Evolutionary conservation across 2,888 invertebrate species (phyloP).

Genomic region (Timema podura): DNA sequence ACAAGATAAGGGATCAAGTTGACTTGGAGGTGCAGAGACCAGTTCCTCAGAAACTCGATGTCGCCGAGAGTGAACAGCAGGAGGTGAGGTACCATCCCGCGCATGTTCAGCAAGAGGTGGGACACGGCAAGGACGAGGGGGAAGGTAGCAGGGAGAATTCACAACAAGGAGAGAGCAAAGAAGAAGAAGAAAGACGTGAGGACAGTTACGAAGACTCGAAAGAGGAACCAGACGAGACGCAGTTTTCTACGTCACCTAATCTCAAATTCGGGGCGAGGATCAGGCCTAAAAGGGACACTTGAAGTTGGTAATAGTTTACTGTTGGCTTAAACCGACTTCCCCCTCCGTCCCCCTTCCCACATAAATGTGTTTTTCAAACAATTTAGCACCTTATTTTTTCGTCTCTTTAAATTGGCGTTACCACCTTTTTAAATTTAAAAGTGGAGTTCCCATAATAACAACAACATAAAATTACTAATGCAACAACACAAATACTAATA

Average conservation of each 20-base stretch:
- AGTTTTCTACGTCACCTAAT: constrained; percentile 35
- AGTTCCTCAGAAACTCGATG: constrained; percentile 35
- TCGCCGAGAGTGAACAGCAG: too few species aligned
- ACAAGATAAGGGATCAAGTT: neutral
- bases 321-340: too few species aligned
- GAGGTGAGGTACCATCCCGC: constrained; percentile 37
- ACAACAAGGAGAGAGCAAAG: constrained; percentile 31
- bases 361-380: too few species aligned
- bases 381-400: too few species aligned
- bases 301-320: neutral
- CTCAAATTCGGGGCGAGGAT: constrained; percentile 24
- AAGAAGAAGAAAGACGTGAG: constrained; percentile 34
- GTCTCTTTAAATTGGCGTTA: too few species aligned
- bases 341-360: too few species aligned
- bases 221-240: constrained; percentile 35
- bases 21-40: constrained; percentile 25
- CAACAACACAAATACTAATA: too few species aligned
- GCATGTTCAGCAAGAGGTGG: constrained; percentile 36
- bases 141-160: constrained; percentile 30
- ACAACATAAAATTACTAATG: too few species aligned
- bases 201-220: constrained; percentile 36
- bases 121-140: constrained; percentile 34
- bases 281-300: constrained; percentile 23
- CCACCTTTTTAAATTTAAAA: too few species aligned
- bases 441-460: too few species aligned